Conservation (phyloP, 1,140 invertebrate genomes). For the Wasmannia auropunctata region DNA sequence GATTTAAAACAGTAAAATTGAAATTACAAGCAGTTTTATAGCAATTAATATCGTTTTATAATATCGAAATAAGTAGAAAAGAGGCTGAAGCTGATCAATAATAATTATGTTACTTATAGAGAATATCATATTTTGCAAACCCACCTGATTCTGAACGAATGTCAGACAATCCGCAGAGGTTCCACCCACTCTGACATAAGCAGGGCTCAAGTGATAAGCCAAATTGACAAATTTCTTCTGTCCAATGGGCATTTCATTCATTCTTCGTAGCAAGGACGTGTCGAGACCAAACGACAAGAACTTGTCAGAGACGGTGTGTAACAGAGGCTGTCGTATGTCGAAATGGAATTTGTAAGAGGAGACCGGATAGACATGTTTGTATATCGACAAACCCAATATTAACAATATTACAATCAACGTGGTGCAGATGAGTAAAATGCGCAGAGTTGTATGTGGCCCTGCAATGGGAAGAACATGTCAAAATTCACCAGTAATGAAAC, state of each 20-base stretch:
- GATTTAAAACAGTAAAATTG: background rate
- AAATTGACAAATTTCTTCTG: conserved; percentile 85
- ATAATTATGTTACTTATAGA: background rate
- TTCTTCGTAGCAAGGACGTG: conserved; percentile 78
- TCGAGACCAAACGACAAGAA: conserved; percentile 84
- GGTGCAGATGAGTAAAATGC: background rate
- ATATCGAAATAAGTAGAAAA: background rate
- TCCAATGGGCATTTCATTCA: conserved; percentile 75
- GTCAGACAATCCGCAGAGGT: conserved; percentile 88
- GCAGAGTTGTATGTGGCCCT: conserved; percentile 33
- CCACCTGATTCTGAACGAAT: conserved; percentile 84
- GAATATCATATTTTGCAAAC: background rate
- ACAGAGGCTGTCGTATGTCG: conserved; percentile 29
- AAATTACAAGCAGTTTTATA: conserved; percentile 6
- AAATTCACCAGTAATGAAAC: background rate
- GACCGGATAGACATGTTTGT: background rate
- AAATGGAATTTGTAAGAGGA: conserved; percentile 40
- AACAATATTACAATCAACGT: too few relatives aligned
- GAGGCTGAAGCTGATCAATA: conserved; percentile 1
- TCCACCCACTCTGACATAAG: conserved; percentile 88
- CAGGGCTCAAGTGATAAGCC: conserved; percentile 86
- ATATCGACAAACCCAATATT: conserved; percentile 27
- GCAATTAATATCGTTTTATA: background rate
- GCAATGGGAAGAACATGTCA: background rate
- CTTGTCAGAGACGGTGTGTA: conserved; percentile 75